Evolutionary conservation across 2,113 vertebrate genomes (phyloP), one percentile per base, ranked within the genome.

Genomic region (Choloepus hoffmanni): DNA sequence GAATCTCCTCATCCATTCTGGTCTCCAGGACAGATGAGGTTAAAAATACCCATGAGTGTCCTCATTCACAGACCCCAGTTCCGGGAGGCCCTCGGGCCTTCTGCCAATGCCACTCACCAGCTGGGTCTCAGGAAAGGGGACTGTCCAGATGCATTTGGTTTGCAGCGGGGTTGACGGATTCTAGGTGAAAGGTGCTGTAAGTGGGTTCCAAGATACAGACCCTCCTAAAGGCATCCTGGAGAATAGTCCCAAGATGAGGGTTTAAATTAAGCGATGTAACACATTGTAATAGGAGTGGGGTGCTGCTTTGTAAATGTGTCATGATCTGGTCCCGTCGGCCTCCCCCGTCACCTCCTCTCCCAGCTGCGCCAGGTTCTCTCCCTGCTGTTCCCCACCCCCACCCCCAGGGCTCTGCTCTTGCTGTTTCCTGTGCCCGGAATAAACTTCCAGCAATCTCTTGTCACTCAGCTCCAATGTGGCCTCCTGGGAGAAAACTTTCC

Each of bases 281-380:
- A 0, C 1, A 7, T 53, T 3, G 14, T 9, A 0, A 55, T 0
- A 2, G 19, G 68, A 24, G 76, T 6, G 0, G 45, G 43, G 15
- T 16, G 3, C 5, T 5, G 33, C 36, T 24, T 7, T 1, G 70
- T 24, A 9, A 18, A 3, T 7, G 3, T 7, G 74, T 19, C 2
- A 0, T 12, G 65, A 12, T 43, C 48, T 14, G 40, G 11, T 77
- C 45, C 43, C 48, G 0, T 3, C 1, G 3, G 7, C 43, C 33
- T 26, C 33, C 0, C 1, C 24, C 12, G 53, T 1, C 6, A 14
- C 23, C 30, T 33, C n/a, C 28, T 30, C 6, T 1, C 0, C 72
- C 58, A 26, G 58, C 48, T 2, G 10, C 48, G 4, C 58, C 3
- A 0, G n/a, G 83, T 3, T 26, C 40, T 15, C 24, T 28, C 70